Evolutionary conservation across 2,797 vertebrate species (phyloP), one percentile per base, ranked within the genome.

Genomic region (Neomorphus geoffroyi): DNA sequence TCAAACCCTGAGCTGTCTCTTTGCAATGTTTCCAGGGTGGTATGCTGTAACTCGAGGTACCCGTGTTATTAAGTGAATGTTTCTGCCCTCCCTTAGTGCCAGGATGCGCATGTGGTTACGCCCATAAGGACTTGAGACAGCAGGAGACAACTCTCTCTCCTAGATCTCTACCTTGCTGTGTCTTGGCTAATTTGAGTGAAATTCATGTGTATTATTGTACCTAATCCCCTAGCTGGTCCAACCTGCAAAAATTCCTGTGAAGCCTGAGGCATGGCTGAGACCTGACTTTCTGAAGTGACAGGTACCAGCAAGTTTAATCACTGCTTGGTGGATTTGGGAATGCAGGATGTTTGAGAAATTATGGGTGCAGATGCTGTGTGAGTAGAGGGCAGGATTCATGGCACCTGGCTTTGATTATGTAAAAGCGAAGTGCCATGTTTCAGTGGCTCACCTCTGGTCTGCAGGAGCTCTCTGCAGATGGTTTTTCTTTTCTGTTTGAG

Each of bases 221-320:
- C 32, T 95, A 95, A 94, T 93, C 92, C 78, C 71, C 45, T 64
- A 41, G 93, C 13, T 95, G 90, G 86, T 96, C 78, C 60, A 80
- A 67, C 92, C 71, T 94, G 96, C 90, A 94, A 79, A 93, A 88
- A 88, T 84, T 94, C 74, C 60, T 37, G 30, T 50, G n/a, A 84
- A 88, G 67, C 45, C 33, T 53, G 43, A 90, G 73, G 48, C 43
- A 75, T 11, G 51, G 70, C 66, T 93, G 65, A 90, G 77, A 88
- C 35, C 53, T 75, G 87, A 35, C 51, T 93, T 93, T 73, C 56
- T 1, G 3, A 92, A 92, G 92, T 82, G 66, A 84, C 90, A 43
- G 79, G 91, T 83, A 92, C 48, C 45, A 77, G 89, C 75, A 85
- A 82, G 92, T 88, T 95, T 92, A 53, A n/a, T 39, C 24, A 8